Evolutionary conservation across 2,113 vertebrate genomes (phyloP), one percentile per base, ranked within the genome.

Genomic region (Trematocara macrostoma): DNA sequence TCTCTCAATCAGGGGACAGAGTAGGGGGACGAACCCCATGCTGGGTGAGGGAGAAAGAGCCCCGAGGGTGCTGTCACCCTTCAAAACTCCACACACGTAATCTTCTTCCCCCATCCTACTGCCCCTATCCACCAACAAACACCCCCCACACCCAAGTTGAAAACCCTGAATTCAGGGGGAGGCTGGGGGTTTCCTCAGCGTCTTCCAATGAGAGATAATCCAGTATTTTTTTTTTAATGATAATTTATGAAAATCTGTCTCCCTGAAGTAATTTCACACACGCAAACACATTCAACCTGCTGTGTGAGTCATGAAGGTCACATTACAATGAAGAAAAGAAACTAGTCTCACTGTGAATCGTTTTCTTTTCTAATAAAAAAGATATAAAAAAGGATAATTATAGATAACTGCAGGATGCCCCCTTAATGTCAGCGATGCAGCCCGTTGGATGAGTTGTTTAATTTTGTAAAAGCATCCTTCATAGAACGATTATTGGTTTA

Each of bases 181-280:
- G 78, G 69, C 67, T 20, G 18, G 35, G 49, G 35, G 53, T 15
- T 53, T 35, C 59, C 69, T 11, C 8, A 38, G 55, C 1, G 47
- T 87, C 78, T 84, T 88, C 81, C 26, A 3, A 51, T 57, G 26
- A 67, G 18, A 53, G 49, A 84, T 42, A 16, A 7, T 52, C 55
- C 81, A 81, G 55, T n/a, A 82, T 79, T 42, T 53, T 51, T 78
- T 31, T 42, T 71, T 42, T 71, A 6, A 31, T 23, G 20, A 23
- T 83, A 87, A 89, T 83, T 78, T 59, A 87, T 85, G 83, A 87
- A 89, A 78, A 84, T 83, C 90, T 87, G 71, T 57, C 80, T 83
- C 18, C 67, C 34, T 31, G 80, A 78, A 61, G 31, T 52, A 31
- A 86, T 86, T 71, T 76, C 64, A 59, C 84, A 81, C 85, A 57